Evolutionary conservation across 2,888 invertebrate species (phyloP), one percentile per base, ranked within the genome.

Genomic region (Caenorhabditis sp.): DNA sequence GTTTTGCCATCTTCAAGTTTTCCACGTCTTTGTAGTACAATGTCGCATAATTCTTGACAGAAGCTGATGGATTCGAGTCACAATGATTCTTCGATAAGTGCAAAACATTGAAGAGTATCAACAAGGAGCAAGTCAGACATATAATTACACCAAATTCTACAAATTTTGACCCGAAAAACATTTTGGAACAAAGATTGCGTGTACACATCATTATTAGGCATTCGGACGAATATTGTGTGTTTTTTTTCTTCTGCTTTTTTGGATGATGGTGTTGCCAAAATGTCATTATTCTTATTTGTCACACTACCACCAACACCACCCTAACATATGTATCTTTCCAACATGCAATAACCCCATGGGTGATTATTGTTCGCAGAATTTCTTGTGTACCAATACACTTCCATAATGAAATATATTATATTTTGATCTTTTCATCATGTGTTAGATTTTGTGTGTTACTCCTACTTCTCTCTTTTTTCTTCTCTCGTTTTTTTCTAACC

Each of bases 321-420:
- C 27, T 17, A 23, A 50, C 17, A 56, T 31, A 43, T 17, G 43
- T 17, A 43, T 43, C 14, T 43, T 43, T 43, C 49, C 57, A 65
- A 65, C 63, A 65, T 58, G 70, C 70, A 70, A 70, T 65, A 65
- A 70, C 70, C 65, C 70, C 70, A 66, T 65, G 70, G 65, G 70
- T 70, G 70, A 70, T 70, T 70, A 70, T 70, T 70, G 70, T 65
- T 61, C 43, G 43, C 43, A 43, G 17, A 12, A 43, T 61, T 64
- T 63, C 64, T 65, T 27, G 61, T 27, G 38, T 31, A 10, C 50
- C 52, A 52, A 52, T 26, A 20, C 26, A n/a, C 61, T 27, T 23
- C 62, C 53, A 38, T 49, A 56, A 27, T 17, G 49, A 69, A 63
- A 69, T 59, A 59, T 68, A 54, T 68, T 63, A 59, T 69, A 60